These are phyloP conservation scores for Melanargia galathea DNA, from an alignment of 2,888 invertebrate genomes.

Conservation along the genomic window DNA sequence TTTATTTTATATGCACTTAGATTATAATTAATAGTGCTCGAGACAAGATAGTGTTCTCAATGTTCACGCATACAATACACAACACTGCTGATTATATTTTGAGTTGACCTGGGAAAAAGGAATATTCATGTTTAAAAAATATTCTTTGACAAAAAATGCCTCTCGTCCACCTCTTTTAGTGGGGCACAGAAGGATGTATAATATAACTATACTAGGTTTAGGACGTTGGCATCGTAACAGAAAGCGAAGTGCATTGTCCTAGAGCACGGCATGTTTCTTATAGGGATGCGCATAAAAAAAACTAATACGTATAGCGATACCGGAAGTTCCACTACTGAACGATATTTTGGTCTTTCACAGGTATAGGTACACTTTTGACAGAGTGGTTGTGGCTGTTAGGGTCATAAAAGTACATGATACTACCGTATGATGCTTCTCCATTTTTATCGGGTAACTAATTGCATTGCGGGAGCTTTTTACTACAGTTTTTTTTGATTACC, in stretches of 20 bases:
- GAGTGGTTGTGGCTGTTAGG: too few species aligned
- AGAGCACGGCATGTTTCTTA: conserved; percentile 27
- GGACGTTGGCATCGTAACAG: conserved; percentile 22
- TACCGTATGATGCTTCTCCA: too few species aligned
- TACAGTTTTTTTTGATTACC: too few species aligned
- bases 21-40: too few species aligned
- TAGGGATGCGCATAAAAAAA: conserved; percentile 27
- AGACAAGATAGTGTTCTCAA: too few species aligned
- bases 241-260: conserved; percentile 40
- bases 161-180: neutral
- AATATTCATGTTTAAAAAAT: neutral
- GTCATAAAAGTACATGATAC: too few species aligned
- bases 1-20: too few species aligned
- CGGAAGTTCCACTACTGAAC: neutral
- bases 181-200: conserved; percentile 17
- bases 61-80: neutral
- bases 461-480: too few species aligned
- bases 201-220: conserved; percentile 9
- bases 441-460: too few species aligned
- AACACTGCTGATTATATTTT: neutral
- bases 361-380: too few species aligned
- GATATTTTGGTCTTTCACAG: too few species aligned
- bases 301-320: conserved; percentile 27
- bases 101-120: neutral
- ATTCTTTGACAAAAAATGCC: conserved; percentile 7